A percentile compares a stretch with the other conserved stretches of the same genome.
phyloP scores from a whole-genome alignment of 1,140 invertebrate species.

The Drosophila aff. region DNA sequence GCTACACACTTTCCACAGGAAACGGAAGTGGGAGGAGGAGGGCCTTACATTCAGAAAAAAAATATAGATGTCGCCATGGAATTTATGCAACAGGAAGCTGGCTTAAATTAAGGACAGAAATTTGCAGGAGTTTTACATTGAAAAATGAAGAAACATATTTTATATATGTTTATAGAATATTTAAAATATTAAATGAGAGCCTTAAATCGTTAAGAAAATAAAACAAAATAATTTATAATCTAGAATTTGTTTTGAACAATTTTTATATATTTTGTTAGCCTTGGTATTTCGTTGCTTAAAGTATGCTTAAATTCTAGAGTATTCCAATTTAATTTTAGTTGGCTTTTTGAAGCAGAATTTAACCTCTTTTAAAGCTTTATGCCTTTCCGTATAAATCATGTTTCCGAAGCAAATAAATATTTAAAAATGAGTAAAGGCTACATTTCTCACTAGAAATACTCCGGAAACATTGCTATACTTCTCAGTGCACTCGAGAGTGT shows the following conservation, averaged over 20 bases:
- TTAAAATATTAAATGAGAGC: too few relatives aligned
- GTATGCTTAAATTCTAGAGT: not conserved
- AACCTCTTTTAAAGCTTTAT: not conserved
- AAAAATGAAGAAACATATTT: not conserved
- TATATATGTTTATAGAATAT: too few relatives aligned
- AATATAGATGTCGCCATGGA: not conserved
- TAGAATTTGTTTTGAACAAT: too few relatives aligned
- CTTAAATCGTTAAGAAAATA: too few relatives aligned
- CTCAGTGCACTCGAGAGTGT: slow-evolving; percentile 8
- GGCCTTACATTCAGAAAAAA: slow-evolving; percentile 13
- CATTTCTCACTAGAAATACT: not conserved
- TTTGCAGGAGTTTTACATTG: not conserved
- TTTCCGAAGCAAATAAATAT: not conserved
- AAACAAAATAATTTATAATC: too few relatives aligned
- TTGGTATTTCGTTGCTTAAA: not conserved
- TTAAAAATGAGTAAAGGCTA: not conserved
- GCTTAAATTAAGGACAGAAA: not conserved
- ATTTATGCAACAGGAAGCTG: not conserved
- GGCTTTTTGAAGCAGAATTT: not conserved
- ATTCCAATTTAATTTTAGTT: not conserved
- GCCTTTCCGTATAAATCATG: not conserved
- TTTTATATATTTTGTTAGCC: too few relatives aligned
- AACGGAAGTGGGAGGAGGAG: slow-evolving; percentile 23
- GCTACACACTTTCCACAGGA: slow-evolving; percentile 66
- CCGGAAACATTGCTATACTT: not conserved